Percentiles rank a stretch among this genome's conserved stretches.
Conservation (phyloP, 2,797 vertebrate genomes). For the Triplophysa bombifrons region DNA sequence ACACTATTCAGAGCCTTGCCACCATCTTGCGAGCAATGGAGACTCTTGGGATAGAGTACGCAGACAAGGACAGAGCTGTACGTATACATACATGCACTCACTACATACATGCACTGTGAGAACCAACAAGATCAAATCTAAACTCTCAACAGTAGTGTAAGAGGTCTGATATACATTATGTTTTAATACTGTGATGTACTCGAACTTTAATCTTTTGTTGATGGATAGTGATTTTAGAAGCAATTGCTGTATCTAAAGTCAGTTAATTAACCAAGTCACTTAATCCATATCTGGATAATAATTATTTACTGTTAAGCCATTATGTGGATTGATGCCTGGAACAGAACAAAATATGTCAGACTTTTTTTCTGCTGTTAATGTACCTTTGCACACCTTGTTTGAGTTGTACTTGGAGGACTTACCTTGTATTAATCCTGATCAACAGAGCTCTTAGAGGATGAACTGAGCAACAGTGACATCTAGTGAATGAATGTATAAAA, state of each 20-base stretch:
- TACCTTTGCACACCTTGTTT: neutral
- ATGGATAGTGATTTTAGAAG: too few species aligned
- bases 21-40: conserved; percentile 97
- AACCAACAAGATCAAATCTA: neutral
- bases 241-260: too few species aligned
- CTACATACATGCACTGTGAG: neutral
- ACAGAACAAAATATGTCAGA: neutral
- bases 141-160: neutral
- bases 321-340: neutral
- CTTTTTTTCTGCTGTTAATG: neutral
- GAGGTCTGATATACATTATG: too few species aligned
- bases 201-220: too few species aligned
- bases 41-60: conserved; percentile 92
- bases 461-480: conserved; percentile 50
- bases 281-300: too few species aligned
- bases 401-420: neutral
- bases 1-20: conserved; percentile 97
- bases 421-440: neutral
- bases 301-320: too few species aligned
- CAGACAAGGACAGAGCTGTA: conserved; percentile 90
- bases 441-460: neutral
- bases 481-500: conserved; percentile 33
- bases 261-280: too few species aligned
- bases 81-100: conserved; percentile 63
- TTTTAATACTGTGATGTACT: too few species aligned